Conservation (phyloP, 2,888 invertebrate species). For the Erebia aethiops region DNA sequence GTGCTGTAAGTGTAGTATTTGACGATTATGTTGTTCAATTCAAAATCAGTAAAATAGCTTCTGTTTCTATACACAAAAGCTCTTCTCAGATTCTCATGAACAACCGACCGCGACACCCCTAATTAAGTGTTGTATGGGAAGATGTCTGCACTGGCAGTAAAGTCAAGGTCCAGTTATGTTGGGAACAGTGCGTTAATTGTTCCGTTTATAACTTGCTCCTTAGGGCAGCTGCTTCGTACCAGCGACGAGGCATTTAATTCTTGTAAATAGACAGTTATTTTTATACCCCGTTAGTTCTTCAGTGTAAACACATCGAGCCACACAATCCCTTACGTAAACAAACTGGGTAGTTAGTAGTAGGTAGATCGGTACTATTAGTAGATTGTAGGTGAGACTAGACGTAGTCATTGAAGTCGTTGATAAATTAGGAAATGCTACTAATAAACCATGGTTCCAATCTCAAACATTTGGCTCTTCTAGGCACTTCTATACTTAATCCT, state of each 20-base stretch:
- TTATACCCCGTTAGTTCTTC: slow-evolving; percentile 76
- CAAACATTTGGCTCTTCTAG: too few relatives aligned
- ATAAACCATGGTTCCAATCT: not conserved
- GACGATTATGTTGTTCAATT: too few relatives aligned
- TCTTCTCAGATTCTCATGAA: not conserved
- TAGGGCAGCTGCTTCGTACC: slow-evolving; percentile 78
- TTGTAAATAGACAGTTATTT: slow-evolving; percentile 82
- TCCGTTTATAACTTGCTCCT: slow-evolving; percentile 77
- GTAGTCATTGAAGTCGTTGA: slow-evolving; percentile 15
- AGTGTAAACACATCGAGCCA: slow-evolving; percentile 68
- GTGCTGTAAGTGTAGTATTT: too few relatives aligned
- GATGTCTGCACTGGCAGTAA: slow-evolving; percentile 42
- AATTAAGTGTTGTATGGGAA: slow-evolving; percentile 41
- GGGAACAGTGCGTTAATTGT: slow-evolving; percentile 72
- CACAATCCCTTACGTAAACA: slow-evolving; percentile 76
- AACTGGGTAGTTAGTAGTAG: slow-evolving; percentile 44
- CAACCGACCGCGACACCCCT: slow-evolving; percentile 31
- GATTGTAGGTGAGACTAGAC: slow-evolving; percentile 25
- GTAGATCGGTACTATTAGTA: slow-evolving; percentile 4
- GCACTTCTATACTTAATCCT: too few relatives aligned
- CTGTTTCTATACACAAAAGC: not conserved
- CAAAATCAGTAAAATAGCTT: too few relatives aligned
- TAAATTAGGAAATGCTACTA: not conserved
- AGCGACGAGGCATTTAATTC: slow-evolving; percentile 76
- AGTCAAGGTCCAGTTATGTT: slow-evolving; percentile 56